Conservation (phyloP, 2,113 vertebrate genomes). For the Thunnus maccoyii region DNA sequence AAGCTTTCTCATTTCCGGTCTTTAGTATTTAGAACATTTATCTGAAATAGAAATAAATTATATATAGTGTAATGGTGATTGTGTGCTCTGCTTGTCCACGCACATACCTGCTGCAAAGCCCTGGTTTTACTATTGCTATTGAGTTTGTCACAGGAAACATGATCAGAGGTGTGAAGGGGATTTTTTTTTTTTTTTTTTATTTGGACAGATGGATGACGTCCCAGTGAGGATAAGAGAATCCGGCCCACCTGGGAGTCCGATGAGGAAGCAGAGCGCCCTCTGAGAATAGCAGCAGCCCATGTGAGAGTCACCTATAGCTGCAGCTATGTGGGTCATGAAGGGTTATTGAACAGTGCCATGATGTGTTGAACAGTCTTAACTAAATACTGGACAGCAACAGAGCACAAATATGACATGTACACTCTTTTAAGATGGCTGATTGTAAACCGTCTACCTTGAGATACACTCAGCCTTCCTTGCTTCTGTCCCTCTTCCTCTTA, state of each 20-base stretch:
- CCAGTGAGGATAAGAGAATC: conserved; percentile 64
- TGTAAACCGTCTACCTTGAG: conserved; percentile 9
- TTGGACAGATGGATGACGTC: conserved; percentile 71
- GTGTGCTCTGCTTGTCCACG: background rate
- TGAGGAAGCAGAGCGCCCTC: background rate
- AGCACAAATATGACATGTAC: background rate
- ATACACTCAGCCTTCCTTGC: conserved; percentile 1
- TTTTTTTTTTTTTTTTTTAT: conserved; percentile 27
- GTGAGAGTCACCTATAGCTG: conserved; percentile 21
- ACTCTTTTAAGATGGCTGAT: conserved; percentile 1
- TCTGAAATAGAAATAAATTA: conserved; percentile 60
- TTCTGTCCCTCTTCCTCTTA: conserved; percentile 16
- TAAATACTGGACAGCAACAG: background rate
- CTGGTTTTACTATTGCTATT: background rate
- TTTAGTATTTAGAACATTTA: conserved; percentile 74
- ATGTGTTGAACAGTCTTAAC: conserved; percentile 1
- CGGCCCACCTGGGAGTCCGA: conserved; percentile 69
- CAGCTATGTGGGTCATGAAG: conserved; percentile 43
- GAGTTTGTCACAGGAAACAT: conserved; percentile 19
- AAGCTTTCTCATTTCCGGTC: conserved; percentile 80
- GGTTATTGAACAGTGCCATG: background rate
- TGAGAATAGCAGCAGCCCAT: conserved; percentile 48
- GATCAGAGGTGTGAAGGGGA: conserved; percentile 33
- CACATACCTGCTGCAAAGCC: conserved; percentile 12
- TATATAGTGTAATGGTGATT: conserved; percentile 27